Evolutionary conservation across 2,113 vertebrate species (phyloP).

Genomic region (Sapajus apella): DNA sequence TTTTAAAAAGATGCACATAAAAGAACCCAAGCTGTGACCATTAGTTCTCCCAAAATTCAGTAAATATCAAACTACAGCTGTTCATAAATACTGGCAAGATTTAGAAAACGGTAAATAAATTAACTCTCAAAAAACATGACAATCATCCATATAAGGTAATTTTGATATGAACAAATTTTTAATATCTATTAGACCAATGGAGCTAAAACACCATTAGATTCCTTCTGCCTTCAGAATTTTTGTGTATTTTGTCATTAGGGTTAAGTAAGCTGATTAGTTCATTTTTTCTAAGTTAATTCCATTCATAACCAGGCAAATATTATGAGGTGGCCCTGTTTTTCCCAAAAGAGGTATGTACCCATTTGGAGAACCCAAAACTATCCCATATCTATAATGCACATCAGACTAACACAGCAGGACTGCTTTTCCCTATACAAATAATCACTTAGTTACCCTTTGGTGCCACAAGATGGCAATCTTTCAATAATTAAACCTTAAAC

Average conservation of each 20-base stretch:
- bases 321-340: background rate
- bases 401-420: background rate
- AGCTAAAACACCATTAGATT: background rate
- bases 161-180: background rate
- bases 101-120: constrained; percentile 20
- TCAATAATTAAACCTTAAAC: constrained; percentile 52
- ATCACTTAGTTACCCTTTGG: background rate
- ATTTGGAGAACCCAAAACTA: constrained; percentile 5
- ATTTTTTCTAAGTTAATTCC: constrained; percentile 35
- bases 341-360: background rate
- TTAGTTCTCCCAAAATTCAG: constrained; percentile 26
- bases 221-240: constrained; percentile 6
- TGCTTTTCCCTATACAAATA: constrained; percentile 19
- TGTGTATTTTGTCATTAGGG: background rate
- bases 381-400: background rate
- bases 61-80: background rate
- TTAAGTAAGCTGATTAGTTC: constrained; percentile 13
- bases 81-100: background rate
- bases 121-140: constrained; percentile 15
- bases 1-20: background rate
- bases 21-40: background rate
- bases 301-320: background rate
- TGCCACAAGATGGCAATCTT: constrained; percentile 75
- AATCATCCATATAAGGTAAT: background rate
- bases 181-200: background rate